Evolutionary conservation across 1,140 invertebrate genomes (phyloP).

Genomic region (Drosophila auraria): DNA sequence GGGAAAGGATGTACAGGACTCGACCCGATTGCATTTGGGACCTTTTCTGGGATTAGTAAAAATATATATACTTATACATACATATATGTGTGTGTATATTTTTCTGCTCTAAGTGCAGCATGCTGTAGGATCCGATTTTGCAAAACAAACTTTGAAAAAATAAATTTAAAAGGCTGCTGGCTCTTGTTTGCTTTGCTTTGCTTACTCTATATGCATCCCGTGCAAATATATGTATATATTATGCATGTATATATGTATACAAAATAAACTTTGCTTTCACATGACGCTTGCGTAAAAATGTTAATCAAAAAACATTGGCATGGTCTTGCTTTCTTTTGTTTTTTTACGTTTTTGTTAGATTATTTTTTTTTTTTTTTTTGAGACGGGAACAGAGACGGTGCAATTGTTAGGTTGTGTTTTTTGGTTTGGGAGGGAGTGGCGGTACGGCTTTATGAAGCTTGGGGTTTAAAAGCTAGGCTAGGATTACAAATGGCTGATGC

Average conservation of each 20-base stretch:
- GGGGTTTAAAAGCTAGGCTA: slow-evolving; percentile 64
- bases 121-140: slow-evolving; percentile 29
- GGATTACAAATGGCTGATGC: slow-evolving; percentile 59
- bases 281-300: slow-evolving; percentile 76
- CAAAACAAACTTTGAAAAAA: slow-evolving; percentile 27
- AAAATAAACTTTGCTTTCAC: slow-evolving; percentile 80
- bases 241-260: slow-evolving; percentile 70
- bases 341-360: slow-evolving; percentile 7
- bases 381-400: slow-evolving; percentile 75
- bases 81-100: slow-evolving; percentile 10
- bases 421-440: slow-evolving; percentile 13
- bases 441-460: slow-evolving; percentile 28
- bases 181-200: slow-evolving; percentile 19
- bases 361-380: slow-evolving; percentile 25
- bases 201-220: slow-evolving; percentile 47
- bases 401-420: slow-evolving; percentile 43
- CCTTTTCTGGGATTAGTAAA: slow-evolving; percentile 30
- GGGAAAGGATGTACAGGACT: slow-evolving; percentile 8
- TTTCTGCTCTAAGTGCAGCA: slow-evolving; percentile 17
- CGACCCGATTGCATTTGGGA: slow-evolving; percentile 2
- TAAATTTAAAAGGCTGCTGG: slow-evolving; percentile 28
- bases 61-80: slow-evolving; percentile 21
- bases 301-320: slow-evolving; percentile 76
- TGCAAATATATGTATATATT: slow-evolving; percentile 65
- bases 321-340: slow-evolving; percentile 20